Base-by-base conservation (phyloP, 2,113 vertebrate genomes). In the Burhinus oedicnemus region DNA sequence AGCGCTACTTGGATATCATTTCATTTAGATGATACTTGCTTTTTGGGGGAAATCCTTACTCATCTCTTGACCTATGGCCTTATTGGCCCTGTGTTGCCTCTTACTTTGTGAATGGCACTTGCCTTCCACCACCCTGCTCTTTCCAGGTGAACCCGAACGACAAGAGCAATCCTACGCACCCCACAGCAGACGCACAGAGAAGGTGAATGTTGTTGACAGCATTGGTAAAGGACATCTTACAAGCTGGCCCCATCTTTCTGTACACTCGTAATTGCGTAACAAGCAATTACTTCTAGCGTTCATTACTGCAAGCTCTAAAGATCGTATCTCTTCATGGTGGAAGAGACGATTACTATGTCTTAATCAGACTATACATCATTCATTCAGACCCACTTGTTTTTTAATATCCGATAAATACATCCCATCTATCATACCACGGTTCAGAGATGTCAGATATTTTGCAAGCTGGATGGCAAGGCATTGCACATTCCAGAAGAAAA, bases 351-450 rank as follows among this genome's bases (percentile, higher is more conserved):
- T 91, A 44, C 52, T 54, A 22, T 55, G 81, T 91, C 70, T 96
- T 92, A 96, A 91, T 94, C 15, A 16, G 89, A 47, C 60, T 51
- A 82, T 92, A 84, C 47, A 82, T 95, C 78, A 92, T 84, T 94
- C 92, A 95, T 94, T 96, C 93, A 93, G 78, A 51, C 38, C 40
- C 61, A 36, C 74, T 93, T 97, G 89, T 70, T 93, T 96, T 91
- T 83, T 97, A 97, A 95, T 95, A 92, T 69, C 71, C 1, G 38
- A 42, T 93, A 91, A 93, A 89, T 68, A 64, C 71, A 66, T 88
- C 55, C 52, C 11, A 90, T 96, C 88, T 85, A 79, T 97, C 83
- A 68, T 40, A 42, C 16, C 21, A 7, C 0, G 2, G 69, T 55
- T 93, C 30, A 45, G 74, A 76, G 64, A 9, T 60, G 42, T 62